Evolutionary conservation across 2,888 invertebrate genomes (phyloP).

Genomic region (Isoperla grammatica): DNA sequence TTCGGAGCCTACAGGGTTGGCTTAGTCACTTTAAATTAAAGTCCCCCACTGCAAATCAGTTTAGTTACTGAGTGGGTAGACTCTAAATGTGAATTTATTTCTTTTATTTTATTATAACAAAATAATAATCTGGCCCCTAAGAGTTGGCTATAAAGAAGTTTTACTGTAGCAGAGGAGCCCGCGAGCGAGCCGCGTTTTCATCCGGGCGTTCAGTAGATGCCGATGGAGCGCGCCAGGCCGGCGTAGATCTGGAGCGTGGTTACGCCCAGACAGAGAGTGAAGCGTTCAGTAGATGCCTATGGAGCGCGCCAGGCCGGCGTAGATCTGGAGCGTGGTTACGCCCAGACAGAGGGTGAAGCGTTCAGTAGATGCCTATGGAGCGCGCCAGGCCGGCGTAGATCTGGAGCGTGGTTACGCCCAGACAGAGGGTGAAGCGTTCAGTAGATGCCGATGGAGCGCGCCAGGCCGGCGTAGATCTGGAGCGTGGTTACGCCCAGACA

Average conservation of each 20-base stretch:
- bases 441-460: constrained; percentile 63
- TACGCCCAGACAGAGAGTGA: constrained; percentile 58
- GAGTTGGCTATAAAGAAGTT: too few relatives aligned
- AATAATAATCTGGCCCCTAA: too few relatives aligned
- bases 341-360: constrained; percentile 61
- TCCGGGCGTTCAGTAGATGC: constrained; percentile 56
- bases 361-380: constrained; percentile 58
- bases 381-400: constrained; percentile 71
- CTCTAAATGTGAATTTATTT: too few relatives aligned
- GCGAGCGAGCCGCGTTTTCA: too few relatives aligned
- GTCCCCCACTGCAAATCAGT: too few relatives aligned
- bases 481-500: constrained; percentile 61
- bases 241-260: constrained; percentile 70
- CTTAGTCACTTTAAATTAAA: too few relatives aligned
- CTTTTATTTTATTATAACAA: too few relatives aligned
- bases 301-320: constrained; percentile 66
- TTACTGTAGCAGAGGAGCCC: too few relatives aligned
- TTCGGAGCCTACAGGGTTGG: too few relatives aligned
- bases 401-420: constrained; percentile 55
- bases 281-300: constrained; percentile 60
- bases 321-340: constrained; percentile 64
- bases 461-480: constrained; percentile 68
- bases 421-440: constrained; percentile 35
- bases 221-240: constrained; percentile 63
- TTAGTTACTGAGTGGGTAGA: too few relatives aligned